Percentiles rank a stretch among this genome's conserved stretches.
Conservation (phyloP, 2,113 vertebrate genomes). For the Leuciscus idus region DNA sequence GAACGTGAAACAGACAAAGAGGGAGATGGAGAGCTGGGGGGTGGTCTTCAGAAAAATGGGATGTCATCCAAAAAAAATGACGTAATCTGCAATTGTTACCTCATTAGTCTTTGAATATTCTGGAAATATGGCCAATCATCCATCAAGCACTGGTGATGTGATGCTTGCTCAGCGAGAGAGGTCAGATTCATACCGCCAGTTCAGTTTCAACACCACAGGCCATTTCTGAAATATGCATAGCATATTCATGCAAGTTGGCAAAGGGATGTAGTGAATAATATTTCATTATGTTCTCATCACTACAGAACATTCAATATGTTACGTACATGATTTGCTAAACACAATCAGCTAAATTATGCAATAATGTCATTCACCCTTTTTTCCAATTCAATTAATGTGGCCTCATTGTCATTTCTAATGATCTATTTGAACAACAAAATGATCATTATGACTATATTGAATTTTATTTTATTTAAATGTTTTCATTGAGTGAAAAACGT, state of each 20-base stretch:
- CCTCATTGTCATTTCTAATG: background rate
- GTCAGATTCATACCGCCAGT: constrained; percentile 1
- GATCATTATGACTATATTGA: background rate
- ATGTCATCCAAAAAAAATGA: constrained; percentile 55
- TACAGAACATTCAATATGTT: constrained; percentile 8
- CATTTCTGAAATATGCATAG: constrained; percentile 8
- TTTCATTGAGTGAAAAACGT: background rate
- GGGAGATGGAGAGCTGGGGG: background rate
- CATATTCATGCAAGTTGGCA: background rate
- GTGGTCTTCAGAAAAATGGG: constrained; percentile 50
- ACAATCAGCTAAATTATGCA: background rate
- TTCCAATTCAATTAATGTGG: background rate
- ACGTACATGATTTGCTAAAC: background rate
- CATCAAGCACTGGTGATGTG: constrained; percentile 36
- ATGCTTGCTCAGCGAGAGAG: constrained; percentile 21
- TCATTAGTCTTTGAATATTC: constrained; percentile 51
- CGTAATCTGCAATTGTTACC: constrained; percentile 55
- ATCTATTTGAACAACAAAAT: background rate
- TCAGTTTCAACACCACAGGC: constrained; percentile 14
- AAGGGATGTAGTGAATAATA: background rate
- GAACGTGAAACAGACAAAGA: constrained; percentile 19
- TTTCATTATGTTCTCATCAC: constrained; percentile 13
- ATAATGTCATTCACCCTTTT: background rate
- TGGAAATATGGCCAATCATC: constrained; percentile 50
- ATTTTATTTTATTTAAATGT: background rate